Conservation (phyloP, 92 coral and sea anemone species). For the Zoanthus gigantus region DNA sequence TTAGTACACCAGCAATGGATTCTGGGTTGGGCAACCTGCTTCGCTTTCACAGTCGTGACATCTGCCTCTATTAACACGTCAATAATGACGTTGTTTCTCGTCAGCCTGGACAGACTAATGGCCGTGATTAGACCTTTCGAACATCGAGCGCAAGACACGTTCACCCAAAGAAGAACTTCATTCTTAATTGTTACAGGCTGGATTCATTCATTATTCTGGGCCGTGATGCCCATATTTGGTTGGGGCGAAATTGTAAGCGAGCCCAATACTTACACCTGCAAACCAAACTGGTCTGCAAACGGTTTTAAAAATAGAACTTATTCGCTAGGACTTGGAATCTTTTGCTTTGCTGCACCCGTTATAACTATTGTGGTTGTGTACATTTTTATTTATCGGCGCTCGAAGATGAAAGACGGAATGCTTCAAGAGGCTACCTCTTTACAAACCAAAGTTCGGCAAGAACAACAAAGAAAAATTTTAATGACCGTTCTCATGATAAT, state of each 20-base stretch:
- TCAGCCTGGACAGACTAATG: constrained; percentile 86
- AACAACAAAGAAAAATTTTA: constrained; percentile 73
- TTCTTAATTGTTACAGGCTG: constrained; percentile 57
- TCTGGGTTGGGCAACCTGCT: constrained; percentile 70
- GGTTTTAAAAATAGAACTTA: constrained; percentile 63
- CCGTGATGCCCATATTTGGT: constrained; percentile 78
- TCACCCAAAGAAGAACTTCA: constrained; percentile 71
- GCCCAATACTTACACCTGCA: constrained; percentile 76
- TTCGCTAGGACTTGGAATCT: constrained; percentile 77
- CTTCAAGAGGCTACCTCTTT: constrained; percentile 42
- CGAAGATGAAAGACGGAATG: constrained; percentile 63
- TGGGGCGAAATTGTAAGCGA: constrained; percentile 89
- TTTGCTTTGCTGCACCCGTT: constrained; percentile 80
- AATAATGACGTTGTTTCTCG: constrained; percentile 78
- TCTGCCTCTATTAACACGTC: constrained; percentile 85
- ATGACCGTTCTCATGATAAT: constrained; percentile 75
- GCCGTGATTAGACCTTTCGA: constrained; percentile 82
- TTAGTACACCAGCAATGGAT: constrained; percentile 76
- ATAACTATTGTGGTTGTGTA: constrained; percentile 68
- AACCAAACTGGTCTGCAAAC: constrained; percentile 88
- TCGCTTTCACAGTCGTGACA: constrained; percentile 60
- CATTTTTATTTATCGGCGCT: constrained; percentile 65
- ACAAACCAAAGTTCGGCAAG: constrained; percentile 32
- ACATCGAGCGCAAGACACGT: constrained; percentile 76
- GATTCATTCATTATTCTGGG: constrained; percentile 85